phyloP scores from a whole-genome alignment of 1,140 invertebrate genomes.

The Aleiodes sp. region DNA sequence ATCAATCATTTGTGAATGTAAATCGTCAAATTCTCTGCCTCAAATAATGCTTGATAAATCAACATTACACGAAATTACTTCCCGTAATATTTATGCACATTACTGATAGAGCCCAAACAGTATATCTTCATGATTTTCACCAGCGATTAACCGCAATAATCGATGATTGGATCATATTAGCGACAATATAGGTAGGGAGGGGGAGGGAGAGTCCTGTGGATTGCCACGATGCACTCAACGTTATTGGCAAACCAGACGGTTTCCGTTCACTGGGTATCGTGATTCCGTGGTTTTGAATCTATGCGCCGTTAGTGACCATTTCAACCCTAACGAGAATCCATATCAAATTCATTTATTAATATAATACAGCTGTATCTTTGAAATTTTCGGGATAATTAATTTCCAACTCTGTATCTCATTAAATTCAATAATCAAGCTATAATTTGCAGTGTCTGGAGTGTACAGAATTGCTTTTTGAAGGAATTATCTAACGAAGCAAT shows the following conservation, averaged over 20 bases:
- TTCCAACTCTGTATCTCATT: neutral
- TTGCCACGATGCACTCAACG: conserved; percentile 37
- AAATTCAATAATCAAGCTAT: neutral
- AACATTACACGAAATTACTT: too few species aligned
- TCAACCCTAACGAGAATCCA: neutral
- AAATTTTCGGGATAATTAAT: neutral
- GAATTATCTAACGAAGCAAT: neutral
- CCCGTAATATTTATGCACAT: too few species aligned
- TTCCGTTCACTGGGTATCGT: conserved; percentile 21
- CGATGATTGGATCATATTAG: conserved; percentile 42
- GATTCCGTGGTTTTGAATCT: neutral
- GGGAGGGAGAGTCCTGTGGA: conserved; percentile 22
- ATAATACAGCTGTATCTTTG: neutral
- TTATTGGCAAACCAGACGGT: conserved; percentile 39
- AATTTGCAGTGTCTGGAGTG: neutral
- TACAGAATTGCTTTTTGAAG: too few species aligned
- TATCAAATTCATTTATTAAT: neutral
- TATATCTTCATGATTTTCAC: conserved; percentile 23
- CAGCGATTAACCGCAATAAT: conserved; percentile 37
- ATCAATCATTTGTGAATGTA: too few species aligned
- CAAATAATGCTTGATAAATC: too few species aligned
- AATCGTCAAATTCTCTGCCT: too few species aligned
- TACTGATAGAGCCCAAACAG: neutral
- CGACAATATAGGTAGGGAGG: conserved; percentile 34
- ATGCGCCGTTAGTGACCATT: conserved; percentile 1